Base-by-base conservation (phyloP, 2,888 invertebrate species). In the Agelastica alni region DNA sequence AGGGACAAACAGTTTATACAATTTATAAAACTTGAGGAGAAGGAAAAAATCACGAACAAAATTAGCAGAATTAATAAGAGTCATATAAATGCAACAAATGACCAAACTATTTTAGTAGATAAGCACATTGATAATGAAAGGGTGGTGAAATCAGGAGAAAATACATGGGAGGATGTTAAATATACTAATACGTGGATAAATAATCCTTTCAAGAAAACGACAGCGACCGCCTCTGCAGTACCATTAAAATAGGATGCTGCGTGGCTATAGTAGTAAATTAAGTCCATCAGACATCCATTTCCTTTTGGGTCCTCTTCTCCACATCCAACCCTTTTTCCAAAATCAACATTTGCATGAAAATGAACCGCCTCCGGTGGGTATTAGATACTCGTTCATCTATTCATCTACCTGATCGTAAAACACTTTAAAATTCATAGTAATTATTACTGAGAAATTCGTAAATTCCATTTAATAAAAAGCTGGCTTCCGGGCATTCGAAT, bases 281-380 rank as follows among this genome's bases (percentile, higher is more conserved):
- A 63, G 57, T 60, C 60, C 62, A 66, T 65, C 66, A 65, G 65
- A 65, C 65, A 52, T 65, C 61, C 51, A 65, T 66, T 66, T 66
- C 66, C 65, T 64, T 54, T 62, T 55, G 45, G 59, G 62, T 55
- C 54, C 57, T 56, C 47, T 51, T 47, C 53, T 30, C 53, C 34
- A 3, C 34, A 16, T 26, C 20, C 46, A 46, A 51, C 51, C 60
- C 60, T 46, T 53, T 57, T 53, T 51, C 58, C 56, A 51, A 57
- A 58, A 58, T 59, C 59, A 51, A 56, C 60, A 66, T 67, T 67
- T 66, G 63, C 64, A 66, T 66, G 63, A 64, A 66, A 65, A 65
- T 58, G 49, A 52, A 55, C 42, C 41, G 57, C 58, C 59, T 37
- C 41, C 37, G 56, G 61, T 55, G 18, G 20, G 26, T 44, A 56